Evolutionary conservation across 2,888 invertebrate genomes (phyloP).

Genomic region (Pristionchus exspectatus): DNA sequence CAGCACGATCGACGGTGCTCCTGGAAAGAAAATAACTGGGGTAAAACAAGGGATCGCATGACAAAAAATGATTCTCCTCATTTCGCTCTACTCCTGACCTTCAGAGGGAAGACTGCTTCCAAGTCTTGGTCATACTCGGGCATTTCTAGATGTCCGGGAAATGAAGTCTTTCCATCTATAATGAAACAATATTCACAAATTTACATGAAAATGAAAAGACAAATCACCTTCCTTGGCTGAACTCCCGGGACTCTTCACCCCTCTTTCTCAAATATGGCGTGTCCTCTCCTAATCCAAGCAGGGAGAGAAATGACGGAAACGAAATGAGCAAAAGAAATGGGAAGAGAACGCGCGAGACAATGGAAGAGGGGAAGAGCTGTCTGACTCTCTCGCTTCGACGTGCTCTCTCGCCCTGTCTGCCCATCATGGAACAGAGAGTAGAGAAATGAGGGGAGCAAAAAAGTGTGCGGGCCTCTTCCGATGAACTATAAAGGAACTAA

Average conservation of each 20-base stretch:
- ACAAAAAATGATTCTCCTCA: too few species aligned
- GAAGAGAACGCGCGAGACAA: constrained; percentile 20
- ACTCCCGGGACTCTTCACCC: background rate
- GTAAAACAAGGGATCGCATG: too few species aligned
- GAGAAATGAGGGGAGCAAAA: background rate
- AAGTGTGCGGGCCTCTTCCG: background rate
- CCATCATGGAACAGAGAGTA: background rate
- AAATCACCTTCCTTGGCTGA: background rate
- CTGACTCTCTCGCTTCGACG: background rate
- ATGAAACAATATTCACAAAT: too few species aligned
- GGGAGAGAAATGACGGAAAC: constrained; percentile 14
- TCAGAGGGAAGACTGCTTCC: constrained; percentile 21
- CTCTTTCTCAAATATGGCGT: background rate
- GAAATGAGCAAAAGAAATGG: background rate
- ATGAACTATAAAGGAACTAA: background rate
- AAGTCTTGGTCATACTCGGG: constrained; percentile 14
- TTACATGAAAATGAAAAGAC: too few species aligned
- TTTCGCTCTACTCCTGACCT: background rate
- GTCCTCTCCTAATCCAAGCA: constrained; percentile 19
- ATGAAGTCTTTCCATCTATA: too few species aligned
- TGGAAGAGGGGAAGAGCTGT: background rate
- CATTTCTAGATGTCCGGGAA: background rate
- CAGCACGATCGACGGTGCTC: background rate
- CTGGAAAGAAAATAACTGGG: background rate
- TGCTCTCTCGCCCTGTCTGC: background rate